Evolutionary conservation across 2,113 vertebrate genomes (phyloP).

Genomic region (Baryphthengus martii): DNA sequence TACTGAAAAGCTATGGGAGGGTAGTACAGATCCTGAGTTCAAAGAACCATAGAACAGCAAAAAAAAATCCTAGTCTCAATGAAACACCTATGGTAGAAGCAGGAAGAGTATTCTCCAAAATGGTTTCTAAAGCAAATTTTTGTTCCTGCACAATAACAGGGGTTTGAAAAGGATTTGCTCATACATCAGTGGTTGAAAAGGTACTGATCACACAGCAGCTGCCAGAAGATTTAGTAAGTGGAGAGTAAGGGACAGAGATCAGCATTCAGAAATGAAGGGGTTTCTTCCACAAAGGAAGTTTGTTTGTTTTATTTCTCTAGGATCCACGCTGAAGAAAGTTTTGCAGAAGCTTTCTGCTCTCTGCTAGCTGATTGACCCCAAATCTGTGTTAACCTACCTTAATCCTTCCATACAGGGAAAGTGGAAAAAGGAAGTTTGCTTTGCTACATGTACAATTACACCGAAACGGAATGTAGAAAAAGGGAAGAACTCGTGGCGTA

Average conservation of each 20-base stretch:
- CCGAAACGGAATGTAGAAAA: neutral
- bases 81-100: neutral
- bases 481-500: fast-evolving
- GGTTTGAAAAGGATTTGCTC: neutral
- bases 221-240: neutral
- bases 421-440: neutral
- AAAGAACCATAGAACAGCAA: neutral
- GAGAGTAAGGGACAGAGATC: neutral
- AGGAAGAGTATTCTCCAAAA: neutral
- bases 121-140: neutral
- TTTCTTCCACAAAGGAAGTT: neutral
- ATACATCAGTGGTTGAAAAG: neutral
- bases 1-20: neutral
- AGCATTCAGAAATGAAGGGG: neutral
- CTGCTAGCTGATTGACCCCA: neutral
- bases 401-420: slow-evolving; percentile 1
- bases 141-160: neutral
- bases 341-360: neutral
- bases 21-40: neutral
- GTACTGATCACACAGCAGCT: neutral
- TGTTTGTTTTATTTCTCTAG: neutral
- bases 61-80: neutral
- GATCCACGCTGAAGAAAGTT: neutral
- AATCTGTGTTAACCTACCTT: neutral
- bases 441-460: slow-evolving; percentile 56